Evolutionary conservation across 2,888 invertebrate species (phyloP).

Genomic region (Andricus curvator): DNA sequence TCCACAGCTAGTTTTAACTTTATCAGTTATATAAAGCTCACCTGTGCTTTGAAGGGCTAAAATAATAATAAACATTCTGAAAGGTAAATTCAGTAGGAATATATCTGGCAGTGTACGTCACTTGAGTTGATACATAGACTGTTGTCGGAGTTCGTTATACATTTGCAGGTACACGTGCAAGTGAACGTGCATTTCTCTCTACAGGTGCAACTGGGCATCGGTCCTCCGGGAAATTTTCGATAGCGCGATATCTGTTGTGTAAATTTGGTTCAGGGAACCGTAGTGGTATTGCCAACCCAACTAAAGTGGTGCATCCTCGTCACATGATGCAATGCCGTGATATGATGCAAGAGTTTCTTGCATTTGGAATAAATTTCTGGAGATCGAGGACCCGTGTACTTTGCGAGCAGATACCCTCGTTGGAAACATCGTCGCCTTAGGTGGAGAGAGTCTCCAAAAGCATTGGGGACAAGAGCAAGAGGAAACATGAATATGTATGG

Average conservation of each 20-base stretch:
- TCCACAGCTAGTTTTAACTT: neutral
- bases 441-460: conserved; percentile 47
- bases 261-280: conserved; percentile 29
- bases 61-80: neutral
- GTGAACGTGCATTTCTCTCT: conserved; percentile 19
- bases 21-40: neutral
- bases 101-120: neutral
- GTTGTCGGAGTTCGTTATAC: conserved; percentile 20
- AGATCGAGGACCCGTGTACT: conserved; percentile 53
- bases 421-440: conserved; percentile 56
- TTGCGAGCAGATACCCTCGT: conserved; percentile 51
- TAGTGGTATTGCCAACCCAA: conserved; percentile 13
- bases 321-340: conserved; percentile 22
- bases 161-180: conserved; percentile 6
- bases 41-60: neutral
- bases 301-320: conserved; percentile 23
- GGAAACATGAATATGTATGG: conserved; percentile 68
- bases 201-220: conserved; percentile 24
- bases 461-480: conserved; percentile 55
- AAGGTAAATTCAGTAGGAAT: neutral
- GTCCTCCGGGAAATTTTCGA: conserved; percentile 63
- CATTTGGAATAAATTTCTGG: conserved; percentile 56
- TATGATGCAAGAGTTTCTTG: conserved; percentile 53
- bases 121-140: neutral
- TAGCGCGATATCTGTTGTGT: conserved; percentile 54